Conservation (phyloP, 2,797 vertebrate genomes). For the Parauchenoglanis punctatus region DNA sequence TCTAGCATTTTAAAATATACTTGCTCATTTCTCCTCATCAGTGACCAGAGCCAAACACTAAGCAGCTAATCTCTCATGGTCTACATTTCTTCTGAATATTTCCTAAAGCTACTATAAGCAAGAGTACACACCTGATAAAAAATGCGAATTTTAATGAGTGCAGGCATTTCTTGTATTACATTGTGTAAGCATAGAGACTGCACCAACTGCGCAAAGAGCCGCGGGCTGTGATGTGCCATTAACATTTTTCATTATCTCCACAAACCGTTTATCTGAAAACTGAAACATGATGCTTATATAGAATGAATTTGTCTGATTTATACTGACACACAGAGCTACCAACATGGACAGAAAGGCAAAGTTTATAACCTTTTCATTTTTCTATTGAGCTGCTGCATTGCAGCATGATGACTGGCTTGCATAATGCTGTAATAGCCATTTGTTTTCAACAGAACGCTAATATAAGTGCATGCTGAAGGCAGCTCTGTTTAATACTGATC, state of each 20-base stretch:
- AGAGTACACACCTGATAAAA: conserved; percentile 19
- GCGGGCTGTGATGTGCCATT: conserved; percentile 59
- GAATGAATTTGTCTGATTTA: conserved; percentile 63
- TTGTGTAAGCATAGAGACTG: conserved; percentile 45
- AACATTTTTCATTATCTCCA: conserved; percentile 60
- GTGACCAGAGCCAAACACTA: not conserved
- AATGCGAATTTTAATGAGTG: conserved; percentile 34
- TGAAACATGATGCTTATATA: conserved; percentile 56
- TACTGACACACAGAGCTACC: conserved; percentile 21
- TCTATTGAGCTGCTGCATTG: conserved; percentile 33
- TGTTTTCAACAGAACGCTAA: conserved; percentile 42
- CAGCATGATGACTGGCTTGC: conserved; percentile 18
- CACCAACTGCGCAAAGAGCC: conserved; percentile 29
- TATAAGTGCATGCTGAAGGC: conserved; percentile 44
- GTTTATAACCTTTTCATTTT: conserved; percentile 43
- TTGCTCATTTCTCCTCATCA: conserved; percentile 4
- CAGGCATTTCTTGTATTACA: conserved; percentile 37
- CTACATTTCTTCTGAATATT: conserved; percentile 32
- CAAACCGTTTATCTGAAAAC: conserved; percentile 60
- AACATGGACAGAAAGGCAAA: conserved; percentile 29
- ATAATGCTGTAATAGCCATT: conserved; percentile 37
- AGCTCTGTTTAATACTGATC: conserved; percentile 40
- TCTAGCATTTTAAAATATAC: not conserved
- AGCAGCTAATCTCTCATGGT: conserved; percentile 6
- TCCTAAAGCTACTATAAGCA: conserved; percentile 30